phyloP scores from a whole-genome alignment of 2,113 vertebrate genomes.

The Calyptommatus sinebrachiatus region DNA sequence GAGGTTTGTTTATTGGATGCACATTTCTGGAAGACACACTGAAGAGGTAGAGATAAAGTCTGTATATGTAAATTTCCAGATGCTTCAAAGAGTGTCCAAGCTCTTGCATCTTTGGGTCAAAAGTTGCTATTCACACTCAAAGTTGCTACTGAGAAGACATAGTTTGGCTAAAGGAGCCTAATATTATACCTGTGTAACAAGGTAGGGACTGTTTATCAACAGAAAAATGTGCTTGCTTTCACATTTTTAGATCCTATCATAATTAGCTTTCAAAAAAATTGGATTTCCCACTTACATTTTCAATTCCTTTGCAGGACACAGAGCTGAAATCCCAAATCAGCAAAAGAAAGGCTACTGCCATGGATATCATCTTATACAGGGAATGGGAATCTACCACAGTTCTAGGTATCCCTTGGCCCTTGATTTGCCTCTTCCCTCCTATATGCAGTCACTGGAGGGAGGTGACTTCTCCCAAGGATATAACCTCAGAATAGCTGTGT shows the following conservation, averaged over 20 bases:
- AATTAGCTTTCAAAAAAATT: not conserved
- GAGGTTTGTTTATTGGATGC: not conserved
- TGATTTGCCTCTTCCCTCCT: no score
- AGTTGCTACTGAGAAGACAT: not conserved
- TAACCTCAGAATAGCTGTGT: no score
- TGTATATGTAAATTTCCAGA: not conserved
- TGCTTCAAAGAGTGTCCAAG: not conserved
- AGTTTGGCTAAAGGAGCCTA: not conserved
- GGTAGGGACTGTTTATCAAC: not conserved
- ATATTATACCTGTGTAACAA: not conserved
- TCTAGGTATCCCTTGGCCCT: no score
- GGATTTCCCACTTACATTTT: not conserved
- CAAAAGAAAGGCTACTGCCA: no score
- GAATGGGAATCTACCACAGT: no score
- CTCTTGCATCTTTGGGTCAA: not conserved
- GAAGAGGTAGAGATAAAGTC: not conserved
- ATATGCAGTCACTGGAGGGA: no score
- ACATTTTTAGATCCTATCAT: not conserved
- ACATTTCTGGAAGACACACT: not conserved
- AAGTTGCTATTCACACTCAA: not conserved
- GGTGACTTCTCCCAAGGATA: no score
- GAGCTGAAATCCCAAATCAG: no score
- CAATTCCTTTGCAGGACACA: not conserved
- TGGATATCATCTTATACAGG: no score
- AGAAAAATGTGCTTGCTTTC: not conserved